These are phyloP conservation scores for Oxyruncus cristatus DNA, from an alignment of 2,113 vertebrate species.

Conservation along the genomic window DNA sequence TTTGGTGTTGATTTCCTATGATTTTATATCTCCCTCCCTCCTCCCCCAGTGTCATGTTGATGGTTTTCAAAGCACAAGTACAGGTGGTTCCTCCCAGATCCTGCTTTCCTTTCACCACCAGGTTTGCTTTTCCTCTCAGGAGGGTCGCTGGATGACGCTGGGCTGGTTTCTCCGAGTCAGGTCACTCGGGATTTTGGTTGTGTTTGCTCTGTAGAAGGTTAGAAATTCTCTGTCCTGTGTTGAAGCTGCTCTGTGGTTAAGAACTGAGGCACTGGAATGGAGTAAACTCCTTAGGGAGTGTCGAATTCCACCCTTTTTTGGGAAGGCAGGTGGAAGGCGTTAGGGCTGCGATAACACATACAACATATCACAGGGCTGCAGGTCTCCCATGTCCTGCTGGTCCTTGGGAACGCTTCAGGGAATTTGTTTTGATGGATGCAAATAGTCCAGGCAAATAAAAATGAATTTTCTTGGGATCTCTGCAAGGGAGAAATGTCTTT, in stretches of 20 bases:
- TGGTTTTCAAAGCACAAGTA: constrained; percentile 44
- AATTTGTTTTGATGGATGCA: neutral
- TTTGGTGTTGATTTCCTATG: constrained; percentile 33
- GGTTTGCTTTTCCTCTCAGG: neutral
- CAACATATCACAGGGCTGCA: fast-evolving
- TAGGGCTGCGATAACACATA: neutral
- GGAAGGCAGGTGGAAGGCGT: neutral
- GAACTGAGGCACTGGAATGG: neutral
- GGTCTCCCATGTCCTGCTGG: neutral
- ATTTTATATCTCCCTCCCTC: constrained; percentile 2
- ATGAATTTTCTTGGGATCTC: neutral
- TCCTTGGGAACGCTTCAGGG: neutral
- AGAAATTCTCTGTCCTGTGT: neutral
- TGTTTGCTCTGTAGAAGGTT: neutral
- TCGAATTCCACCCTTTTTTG: neutral
- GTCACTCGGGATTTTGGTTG: neutral
- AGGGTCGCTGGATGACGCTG: neutral
- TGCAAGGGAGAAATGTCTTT: neutral
- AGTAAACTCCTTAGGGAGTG: neutral
- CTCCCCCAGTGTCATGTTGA: neutral
- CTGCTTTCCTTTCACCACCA: neutral
- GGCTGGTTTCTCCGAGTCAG: neutral
- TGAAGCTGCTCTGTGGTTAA: neutral
- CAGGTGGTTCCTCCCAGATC: neutral
- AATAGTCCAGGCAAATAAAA: neutral